These are phyloP conservation scores for Diadegma fenestrale DNA, from an alignment of 2,888 invertebrate genomes.

Conservation along the genomic window DNA sequence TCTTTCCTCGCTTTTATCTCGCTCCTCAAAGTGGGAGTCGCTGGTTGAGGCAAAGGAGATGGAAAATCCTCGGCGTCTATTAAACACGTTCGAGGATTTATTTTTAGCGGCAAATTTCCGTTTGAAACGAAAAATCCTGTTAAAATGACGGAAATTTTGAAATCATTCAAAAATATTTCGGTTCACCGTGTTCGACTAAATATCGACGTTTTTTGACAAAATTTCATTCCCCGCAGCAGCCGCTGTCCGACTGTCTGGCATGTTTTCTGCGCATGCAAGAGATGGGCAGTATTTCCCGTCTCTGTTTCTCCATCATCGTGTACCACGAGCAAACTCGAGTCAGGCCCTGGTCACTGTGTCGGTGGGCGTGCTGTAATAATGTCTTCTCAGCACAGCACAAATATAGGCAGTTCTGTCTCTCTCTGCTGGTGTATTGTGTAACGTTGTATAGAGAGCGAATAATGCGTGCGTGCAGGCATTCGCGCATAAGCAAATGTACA, in stretches of 20 bases:
- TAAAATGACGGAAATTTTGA: no score
- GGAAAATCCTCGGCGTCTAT: conserved; percentile 61
- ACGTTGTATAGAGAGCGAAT: conserved; percentile 20
- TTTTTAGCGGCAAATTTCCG: no score
- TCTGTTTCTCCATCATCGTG: conserved; percentile 18
- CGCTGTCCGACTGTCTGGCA: conserved; percentile 51
- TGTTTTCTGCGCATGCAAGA: conserved; percentile 37
- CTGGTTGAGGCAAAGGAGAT: conserved; percentile 9
- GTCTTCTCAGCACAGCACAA: conserved; percentile 23
- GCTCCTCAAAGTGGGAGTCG: not conserved
- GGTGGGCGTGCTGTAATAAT: conserved; percentile 68
- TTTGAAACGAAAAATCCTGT: no score
- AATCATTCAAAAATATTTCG: no score
- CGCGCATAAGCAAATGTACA: conserved; percentile 48
- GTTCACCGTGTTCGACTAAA: no score
- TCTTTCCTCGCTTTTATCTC: not conserved
- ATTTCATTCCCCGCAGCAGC: no score
- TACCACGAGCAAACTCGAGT: conserved; percentile 35
- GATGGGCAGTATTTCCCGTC: conserved; percentile 6
- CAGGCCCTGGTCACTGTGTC: conserved; percentile 62
- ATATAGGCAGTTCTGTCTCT: conserved; percentile 15
- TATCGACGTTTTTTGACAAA: no score
- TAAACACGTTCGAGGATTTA: conserved; percentile 64
- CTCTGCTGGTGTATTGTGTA: conserved; percentile 57
- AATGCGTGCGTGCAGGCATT: conserved; percentile 57